phyloP scores from a whole-genome alignment of 35 echinoderm and acorn worm genomes.

The Strongylocentrotus purpuratus region DNA sequence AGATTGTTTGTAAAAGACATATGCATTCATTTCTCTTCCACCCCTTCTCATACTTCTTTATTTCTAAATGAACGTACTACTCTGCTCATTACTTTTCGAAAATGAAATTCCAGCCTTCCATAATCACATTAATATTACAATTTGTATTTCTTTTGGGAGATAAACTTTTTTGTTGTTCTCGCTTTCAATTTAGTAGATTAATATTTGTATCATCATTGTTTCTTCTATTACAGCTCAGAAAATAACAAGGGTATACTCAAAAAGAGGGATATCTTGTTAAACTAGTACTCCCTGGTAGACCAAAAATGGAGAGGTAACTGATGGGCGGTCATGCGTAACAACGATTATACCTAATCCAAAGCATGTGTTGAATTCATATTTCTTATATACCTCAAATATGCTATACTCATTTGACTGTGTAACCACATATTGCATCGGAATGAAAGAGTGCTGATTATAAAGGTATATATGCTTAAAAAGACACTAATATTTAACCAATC shows the following conservation, averaged over 20 bases:
- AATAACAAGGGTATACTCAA: slow-evolving; percentile 12
- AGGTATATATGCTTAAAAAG: not conserved
- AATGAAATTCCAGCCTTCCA: no score
- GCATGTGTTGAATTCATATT: not conserved
- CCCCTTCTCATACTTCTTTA: no score
- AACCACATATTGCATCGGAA: not conserved
- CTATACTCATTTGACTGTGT: not conserved
- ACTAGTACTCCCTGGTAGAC: not conserved
- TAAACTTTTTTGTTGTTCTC: no score
- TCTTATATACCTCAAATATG: not conserved
- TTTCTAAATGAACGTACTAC: no score
- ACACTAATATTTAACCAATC: not conserved
- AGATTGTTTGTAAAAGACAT: no score
- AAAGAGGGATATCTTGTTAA: slow-evolving; percentile 23
- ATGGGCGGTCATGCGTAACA: not conserved
- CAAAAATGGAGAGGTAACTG: slow-evolving; percentile 15
- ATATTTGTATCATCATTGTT: not conserved
- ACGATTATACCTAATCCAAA: not conserved
- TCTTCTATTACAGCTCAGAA: slow-evolving; percentile 20
- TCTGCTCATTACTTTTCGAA: no score
- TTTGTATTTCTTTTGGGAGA: no score
- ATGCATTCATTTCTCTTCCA: no score
- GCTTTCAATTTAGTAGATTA: no score
- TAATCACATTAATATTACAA: no score
- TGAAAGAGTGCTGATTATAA: not conserved